phyloP scores from a whole-genome alignment of 2,797 vertebrate species.

The Rhinoraja longicauda region DNA sequence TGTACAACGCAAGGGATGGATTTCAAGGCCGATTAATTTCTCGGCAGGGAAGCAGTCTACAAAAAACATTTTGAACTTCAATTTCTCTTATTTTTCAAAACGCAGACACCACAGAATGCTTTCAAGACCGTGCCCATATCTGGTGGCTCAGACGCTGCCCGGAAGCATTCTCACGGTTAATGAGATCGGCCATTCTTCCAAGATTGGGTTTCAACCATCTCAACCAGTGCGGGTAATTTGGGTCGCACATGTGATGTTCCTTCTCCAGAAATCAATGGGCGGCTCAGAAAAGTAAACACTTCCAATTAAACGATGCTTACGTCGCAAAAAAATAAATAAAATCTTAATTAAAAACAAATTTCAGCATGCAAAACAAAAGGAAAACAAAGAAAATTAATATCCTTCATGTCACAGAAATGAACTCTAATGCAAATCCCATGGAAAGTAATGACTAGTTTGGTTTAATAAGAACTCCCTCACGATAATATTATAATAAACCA shows the following conservation, averaged over 20 bases:
- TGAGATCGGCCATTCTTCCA: not conserved
- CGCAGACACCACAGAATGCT: conserved; percentile 32
- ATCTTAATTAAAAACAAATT: conserved; percentile 35
- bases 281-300: not conserved
- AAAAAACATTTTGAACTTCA: not conserved
- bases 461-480: conserved; percentile 32
- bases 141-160: not conserved
- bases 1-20: no score
- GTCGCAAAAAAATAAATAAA: not conserved
- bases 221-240: not conserved
- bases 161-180: not conserved
- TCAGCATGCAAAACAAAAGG: conserved; percentile 20
- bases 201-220: conserved; percentile 6
- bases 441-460: conserved; percentile 11
- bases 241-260: not conserved
- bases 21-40: no score
- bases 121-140: conserved; percentile 14
- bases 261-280: not conserved
- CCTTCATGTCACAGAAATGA: conserved; percentile 2
- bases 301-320: conserved; percentile 31
- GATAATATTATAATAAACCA: not conserved
- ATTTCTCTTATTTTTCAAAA: not conserved
- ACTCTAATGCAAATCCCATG: conserved; percentile 8
- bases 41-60: not conserved
- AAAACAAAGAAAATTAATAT: conserved; percentile 37